Evolutionary conservation across 2,797 vertebrate species (phyloP).

Genomic region (Cuculus canorus): DNA sequence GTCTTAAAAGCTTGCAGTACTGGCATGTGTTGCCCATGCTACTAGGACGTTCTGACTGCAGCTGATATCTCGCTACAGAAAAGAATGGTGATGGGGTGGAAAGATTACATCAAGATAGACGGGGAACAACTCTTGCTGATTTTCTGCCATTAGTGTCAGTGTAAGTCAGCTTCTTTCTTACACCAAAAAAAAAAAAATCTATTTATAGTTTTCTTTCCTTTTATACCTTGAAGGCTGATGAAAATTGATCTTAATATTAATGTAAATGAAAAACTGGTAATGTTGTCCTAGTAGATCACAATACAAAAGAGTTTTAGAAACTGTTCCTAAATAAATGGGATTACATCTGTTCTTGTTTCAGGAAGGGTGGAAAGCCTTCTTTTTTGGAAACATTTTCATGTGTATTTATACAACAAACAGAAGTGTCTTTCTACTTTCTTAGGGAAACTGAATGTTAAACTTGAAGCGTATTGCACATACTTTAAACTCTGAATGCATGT

Average conservation of each 20-base stretch:
- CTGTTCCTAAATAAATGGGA: not conserved
- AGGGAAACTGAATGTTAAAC: not conserved
- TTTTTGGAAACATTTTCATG: not conserved
- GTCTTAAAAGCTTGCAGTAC: slow-evolving; percentile 42
- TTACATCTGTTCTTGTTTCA: not conserved
- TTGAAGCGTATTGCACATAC: not conserved
- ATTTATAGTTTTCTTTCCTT: not conserved
- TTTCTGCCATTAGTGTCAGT: not conserved
- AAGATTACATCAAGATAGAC: not conserved
- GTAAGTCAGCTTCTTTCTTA: not conserved
- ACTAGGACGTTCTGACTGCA: not conserved
- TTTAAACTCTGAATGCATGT: not conserved
- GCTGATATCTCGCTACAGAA: not conserved
- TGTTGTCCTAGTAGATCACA: not conserved
- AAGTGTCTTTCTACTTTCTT: not conserved
- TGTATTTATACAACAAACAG: slow-evolving; percentile 21
- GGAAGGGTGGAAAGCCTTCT: not conserved
- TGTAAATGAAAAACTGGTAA: not conserved
- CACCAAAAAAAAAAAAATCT: not conserved
- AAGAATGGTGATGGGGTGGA: not conserved
- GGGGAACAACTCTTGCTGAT: not conserved
- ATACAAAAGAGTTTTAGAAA: not conserved
- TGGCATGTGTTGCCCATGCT: not conserved
- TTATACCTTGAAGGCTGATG: not conserved
- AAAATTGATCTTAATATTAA: not conserved